Conservation (phyloP, 2,113 vertebrate genomes). For the Lophotis ruficrista region DNA sequence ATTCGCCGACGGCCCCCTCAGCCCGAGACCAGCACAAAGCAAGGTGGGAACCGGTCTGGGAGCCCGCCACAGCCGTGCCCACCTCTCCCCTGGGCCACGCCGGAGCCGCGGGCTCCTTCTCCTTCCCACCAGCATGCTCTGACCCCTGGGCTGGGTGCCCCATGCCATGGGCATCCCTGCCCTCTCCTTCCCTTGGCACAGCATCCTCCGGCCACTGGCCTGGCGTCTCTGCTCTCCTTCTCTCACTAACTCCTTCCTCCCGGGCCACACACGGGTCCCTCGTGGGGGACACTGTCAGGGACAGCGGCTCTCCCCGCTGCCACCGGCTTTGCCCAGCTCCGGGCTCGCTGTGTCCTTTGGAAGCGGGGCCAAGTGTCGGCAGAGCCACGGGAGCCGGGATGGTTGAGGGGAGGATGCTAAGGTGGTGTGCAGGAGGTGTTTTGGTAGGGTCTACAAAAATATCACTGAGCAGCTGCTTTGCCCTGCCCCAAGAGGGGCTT, state of each 20-base stretch:
- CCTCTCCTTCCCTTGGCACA: neutral
- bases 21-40: constrained; percentile 85
- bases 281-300: constrained; percentile 14
- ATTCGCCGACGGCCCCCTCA: constrained; percentile 83
- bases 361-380: fast-evolving
- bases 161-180: neutral
- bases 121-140: constrained; percentile 49
- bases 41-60: constrained; percentile 88
- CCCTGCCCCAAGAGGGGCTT: neutral
- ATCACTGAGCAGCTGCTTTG: neutral
- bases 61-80: constrained; percentile 62
- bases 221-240: constrained; percentile 14
- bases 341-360: neutral
- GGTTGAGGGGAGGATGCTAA: neutral
- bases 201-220: constrained; percentile 3
- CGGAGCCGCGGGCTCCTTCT: constrained; percentile 19
- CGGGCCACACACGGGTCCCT: fast-evolving
- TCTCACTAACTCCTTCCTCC: constrained; percentile 50
- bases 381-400: neutral
- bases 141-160: neutral
- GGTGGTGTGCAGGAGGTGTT: neutral
- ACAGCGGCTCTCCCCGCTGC: neutral
- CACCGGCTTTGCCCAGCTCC: neutral
- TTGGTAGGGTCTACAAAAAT: neutral
- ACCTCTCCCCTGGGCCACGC: neutral